Evolutionary conservation across 2,888 invertebrate genomes (phyloP).

Genomic region (Pedicia rivosa): DNA sequence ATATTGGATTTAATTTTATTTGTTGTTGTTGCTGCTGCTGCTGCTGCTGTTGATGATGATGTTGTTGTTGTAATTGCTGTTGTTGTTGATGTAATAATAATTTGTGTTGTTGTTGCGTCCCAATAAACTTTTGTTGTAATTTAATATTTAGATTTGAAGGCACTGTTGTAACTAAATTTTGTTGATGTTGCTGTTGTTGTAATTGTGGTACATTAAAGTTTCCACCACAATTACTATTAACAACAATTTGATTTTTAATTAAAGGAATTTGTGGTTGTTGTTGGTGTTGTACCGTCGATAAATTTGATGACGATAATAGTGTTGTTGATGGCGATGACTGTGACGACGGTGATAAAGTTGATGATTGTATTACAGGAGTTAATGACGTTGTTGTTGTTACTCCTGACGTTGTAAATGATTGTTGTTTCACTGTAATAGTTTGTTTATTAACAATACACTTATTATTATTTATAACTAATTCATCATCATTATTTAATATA

Average conservation of each 20-base stretch:
- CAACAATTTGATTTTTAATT: too few relatives aligned
- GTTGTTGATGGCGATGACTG: neutral
- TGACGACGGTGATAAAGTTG: neutral
- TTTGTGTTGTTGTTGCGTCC: too few relatives aligned
- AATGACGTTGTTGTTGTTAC: neutral
- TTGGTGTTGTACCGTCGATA: constrained; percentile 15
- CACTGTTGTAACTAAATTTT: too few relatives aligned
- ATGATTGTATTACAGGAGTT: too few relatives aligned
- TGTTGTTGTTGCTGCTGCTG: constrained; percentile 2
- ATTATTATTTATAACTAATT: constrained; percentile 1
- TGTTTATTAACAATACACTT: constrained; percentile 1
- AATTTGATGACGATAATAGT: constrained; percentile 2
- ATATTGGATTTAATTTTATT: constrained; percentile 3
- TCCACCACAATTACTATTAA: too few relatives aligned
- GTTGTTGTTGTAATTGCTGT: constrained; percentile 14
- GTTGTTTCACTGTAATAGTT: constrained; percentile 1
- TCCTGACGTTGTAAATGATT: too few relatives aligned
- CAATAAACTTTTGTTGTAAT: constrained; percentile 7
- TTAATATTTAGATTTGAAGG: constrained; percentile 13
- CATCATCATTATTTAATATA: neutral
- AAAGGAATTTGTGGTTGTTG: constrained; percentile 19
- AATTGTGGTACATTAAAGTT: constrained; percentile 16
- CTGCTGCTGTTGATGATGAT: neutral
- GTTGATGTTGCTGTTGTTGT: constrained; percentile 8
- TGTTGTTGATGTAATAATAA: constrained; percentile 13